A percentile compares a stretch with the other conserved stretches of the same genome.
Conservation (phyloP, 2,113 vertebrate species). For the Ornithorhynchus anatinus region DNA sequence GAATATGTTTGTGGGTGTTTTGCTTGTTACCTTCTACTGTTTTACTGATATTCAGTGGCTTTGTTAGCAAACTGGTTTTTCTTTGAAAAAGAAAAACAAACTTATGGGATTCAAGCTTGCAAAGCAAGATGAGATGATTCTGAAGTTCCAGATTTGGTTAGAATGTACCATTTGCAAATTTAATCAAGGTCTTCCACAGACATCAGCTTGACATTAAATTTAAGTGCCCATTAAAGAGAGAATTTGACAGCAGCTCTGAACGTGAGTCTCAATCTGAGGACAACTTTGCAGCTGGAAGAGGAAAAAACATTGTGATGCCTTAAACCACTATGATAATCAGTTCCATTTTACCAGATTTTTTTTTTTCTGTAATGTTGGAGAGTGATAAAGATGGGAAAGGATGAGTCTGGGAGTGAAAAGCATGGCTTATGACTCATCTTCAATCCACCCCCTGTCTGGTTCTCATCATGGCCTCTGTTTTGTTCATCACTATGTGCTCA, state of each 20-base stretch:
- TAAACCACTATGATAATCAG: constrained; percentile 57
- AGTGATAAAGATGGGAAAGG: neutral
- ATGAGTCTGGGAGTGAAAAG: neutral
- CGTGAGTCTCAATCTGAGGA: constrained; percentile 22
- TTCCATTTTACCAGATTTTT: constrained; percentile 55
- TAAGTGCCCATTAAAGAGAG: constrained; percentile 46
- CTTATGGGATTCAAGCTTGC: constrained; percentile 24
- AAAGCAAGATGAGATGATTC: constrained; percentile 34
- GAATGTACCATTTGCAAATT: constrained; percentile 47
- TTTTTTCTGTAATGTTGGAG: neutral
- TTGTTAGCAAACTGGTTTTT: constrained; percentile 17
- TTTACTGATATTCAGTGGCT: constrained; percentile 1
- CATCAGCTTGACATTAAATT: constrained; percentile 54
- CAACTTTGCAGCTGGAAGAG: constrained; percentile 40
- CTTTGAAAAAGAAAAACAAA: constrained; percentile 28
- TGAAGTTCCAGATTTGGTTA: constrained; percentile 27
- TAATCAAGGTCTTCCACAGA: constrained; percentile 50
- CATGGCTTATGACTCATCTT: no score
- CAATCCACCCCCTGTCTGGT: no score
- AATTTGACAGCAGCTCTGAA: constrained; percentile 33
- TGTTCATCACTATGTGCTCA: no score
- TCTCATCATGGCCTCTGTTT: no score
- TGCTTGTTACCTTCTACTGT: constrained; percentile 17
- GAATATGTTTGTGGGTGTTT: neutral
- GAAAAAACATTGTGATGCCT: constrained; percentile 23